Percentiles rank a stretch among this genome's conserved stretches.
phyloP scores from a whole-genome alignment of 92 coral and sea anemone genomes.

The Metridium senile region DNA sequence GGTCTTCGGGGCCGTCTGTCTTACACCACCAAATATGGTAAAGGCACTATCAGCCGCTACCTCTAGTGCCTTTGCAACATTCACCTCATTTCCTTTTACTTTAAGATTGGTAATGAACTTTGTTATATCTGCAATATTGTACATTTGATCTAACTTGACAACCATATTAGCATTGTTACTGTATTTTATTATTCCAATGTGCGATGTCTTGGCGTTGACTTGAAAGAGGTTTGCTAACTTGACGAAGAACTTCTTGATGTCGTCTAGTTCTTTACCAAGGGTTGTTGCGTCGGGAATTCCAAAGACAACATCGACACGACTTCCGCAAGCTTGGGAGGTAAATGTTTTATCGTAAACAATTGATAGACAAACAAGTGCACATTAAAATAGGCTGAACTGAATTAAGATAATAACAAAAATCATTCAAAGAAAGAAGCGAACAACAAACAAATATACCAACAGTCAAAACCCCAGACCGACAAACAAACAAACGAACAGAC shows the following conservation, averaged over 20 bases:
- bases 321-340: constrained; percentile 54
- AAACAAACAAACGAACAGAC: too few relatives aligned
- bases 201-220: constrained; percentile 44
- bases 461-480: too few relatives aligned
- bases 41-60: constrained; percentile 71
- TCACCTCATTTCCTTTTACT: constrained; percentile 42
- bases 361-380: not conserved
- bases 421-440: too few relatives aligned
- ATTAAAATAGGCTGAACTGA: not conserved
- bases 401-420: too few relatives aligned
- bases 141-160: constrained; percentile 41
- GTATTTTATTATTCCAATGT: constrained; percentile 61
- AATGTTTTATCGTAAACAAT: not conserved
- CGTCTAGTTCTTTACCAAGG: constrained; percentile 32
- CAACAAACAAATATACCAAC: too few relatives aligned
- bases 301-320: constrained; percentile 65
- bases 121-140: constrained; percentile 22
- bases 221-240: constrained; percentile 27
- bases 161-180: constrained; percentile 47
- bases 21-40: constrained; percentile 88
- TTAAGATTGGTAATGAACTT: constrained; percentile 18
- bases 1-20: constrained; percentile 75
- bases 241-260: constrained; percentile 40
- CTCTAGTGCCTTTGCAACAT: constrained; percentile 53
- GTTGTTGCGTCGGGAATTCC: constrained; percentile 68